phyloP scores from a whole-genome alignment of 2,113 vertebrate genomes.

The Anser brachyrhynchus region DNA sequence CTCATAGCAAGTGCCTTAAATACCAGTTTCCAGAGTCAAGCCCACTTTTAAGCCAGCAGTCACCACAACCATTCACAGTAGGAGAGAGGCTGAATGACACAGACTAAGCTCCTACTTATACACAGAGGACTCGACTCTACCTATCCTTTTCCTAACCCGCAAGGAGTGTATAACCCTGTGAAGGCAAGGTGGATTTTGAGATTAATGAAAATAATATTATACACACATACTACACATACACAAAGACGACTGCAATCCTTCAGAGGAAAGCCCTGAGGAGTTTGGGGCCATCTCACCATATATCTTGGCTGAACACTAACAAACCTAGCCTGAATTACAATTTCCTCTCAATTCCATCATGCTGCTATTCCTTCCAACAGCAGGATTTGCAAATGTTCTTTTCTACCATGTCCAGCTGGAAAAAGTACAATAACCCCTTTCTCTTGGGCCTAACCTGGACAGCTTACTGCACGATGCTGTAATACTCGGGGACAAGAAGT shows the following conservation, averaged over 20 bases:
- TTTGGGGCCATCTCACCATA: background rate
- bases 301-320: background rate
- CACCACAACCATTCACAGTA: accelerated
- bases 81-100: background rate
- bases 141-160: background rate
- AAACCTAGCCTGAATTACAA: accelerated
- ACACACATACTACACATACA: background rate
- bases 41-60: background rate
- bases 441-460: background rate
- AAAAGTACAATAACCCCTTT: background rate
- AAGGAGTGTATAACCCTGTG: background rate
- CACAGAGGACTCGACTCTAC: accelerated
- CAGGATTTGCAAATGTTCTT: background rate
- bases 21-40: background rate
- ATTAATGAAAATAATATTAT: background rate
- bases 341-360: background rate
- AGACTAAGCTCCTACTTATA: background rate
- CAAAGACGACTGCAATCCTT: background rate
- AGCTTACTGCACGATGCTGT: background rate
- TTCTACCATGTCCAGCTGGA: background rate
- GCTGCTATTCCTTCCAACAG: background rate
- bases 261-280: background rate
- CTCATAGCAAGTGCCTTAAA: background rate
- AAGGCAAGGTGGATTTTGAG: background rate
- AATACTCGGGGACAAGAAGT: background rate